phyloP scores from a whole-genome alignment of 2,113 vertebrate species.

The Pholis gunnellus region DNA sequence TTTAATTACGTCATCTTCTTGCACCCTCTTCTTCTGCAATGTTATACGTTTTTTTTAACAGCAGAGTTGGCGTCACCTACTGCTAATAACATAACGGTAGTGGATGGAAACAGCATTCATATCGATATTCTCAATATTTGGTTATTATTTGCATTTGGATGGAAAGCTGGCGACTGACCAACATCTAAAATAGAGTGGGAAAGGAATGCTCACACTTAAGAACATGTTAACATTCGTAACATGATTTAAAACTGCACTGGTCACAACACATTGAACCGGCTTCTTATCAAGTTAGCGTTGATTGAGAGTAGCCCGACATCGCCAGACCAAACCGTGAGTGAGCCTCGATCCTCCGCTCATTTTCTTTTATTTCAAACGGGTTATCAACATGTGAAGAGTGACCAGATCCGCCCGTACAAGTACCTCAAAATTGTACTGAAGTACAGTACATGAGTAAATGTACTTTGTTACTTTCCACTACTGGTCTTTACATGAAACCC shows the following conservation, averaged over 20 bases:
- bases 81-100: not conserved
- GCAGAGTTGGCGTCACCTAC: not conserved
- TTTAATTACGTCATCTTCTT: not conserved
- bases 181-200: slow-evolving; percentile 20
- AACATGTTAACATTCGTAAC: slow-evolving; percentile 2
- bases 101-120: not conserved
- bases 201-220: slow-evolving; percentile 5
- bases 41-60: not conserved
- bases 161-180: slow-evolving; percentile 10
- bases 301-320: not conserved
- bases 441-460: not conserved
- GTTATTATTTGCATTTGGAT: not conserved
- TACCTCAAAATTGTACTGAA: not conserved
- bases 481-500: not conserved
- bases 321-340: not conserved
- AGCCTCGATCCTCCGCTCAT: not conserved
- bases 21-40: not conserved
- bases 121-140: not conserved
- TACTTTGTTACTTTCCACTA: not conserved
- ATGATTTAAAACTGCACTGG: not conserved
- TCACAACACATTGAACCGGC: not conserved
- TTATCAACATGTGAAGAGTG: not conserved
- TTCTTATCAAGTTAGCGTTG: not conserved
- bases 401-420: not conserved
- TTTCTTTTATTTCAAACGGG: not conserved